Conservation (phyloP, 2,888 invertebrate genomes). For the Nematopogon swammerdamellus region DNA sequence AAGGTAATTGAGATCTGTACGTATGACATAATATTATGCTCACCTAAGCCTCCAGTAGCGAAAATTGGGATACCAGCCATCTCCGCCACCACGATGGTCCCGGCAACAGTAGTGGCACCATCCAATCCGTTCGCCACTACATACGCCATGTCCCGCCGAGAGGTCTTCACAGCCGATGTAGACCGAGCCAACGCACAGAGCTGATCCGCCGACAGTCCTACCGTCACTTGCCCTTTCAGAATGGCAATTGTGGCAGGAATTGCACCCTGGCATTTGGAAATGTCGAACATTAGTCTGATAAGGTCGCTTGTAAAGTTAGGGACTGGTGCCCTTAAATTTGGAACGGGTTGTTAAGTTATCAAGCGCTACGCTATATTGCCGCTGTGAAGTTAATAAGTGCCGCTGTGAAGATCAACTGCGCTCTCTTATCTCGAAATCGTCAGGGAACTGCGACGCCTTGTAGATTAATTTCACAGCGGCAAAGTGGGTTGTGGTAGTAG, state of each 20-base stretch:
- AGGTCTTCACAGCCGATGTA: constrained; percentile 71
- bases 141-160: constrained; percentile 80
- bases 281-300: no score
- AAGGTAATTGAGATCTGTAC: no score
- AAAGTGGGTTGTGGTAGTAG: no score
- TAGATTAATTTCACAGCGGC: no score
- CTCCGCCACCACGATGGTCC: constrained; percentile 84
- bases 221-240: constrained; percentile 74
- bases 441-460: no score
- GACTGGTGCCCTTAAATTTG: no score
- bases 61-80: constrained; percentile 83
- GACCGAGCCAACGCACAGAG: constrained; percentile 62
- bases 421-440: no score
- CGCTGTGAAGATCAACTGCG: no score
- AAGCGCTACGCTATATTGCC: no score
- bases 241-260: constrained; percentile 93
- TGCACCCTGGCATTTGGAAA: constrained; percentile 59
- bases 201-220: constrained; percentile 68
- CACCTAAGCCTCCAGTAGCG: constrained; percentile 84
- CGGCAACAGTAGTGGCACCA: constrained; percentile 96
- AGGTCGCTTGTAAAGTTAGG: no score
- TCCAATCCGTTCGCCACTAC: constrained; percentile 65
- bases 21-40: constrained; percentile 9
- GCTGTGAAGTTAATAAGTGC: no score
- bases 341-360: no score